Percentiles rank a stretch among this genome's conserved stretches.
phyloP scores from a whole-genome alignment of 2,888 invertebrate species.

The Eremobia ochroleuca region DNA sequence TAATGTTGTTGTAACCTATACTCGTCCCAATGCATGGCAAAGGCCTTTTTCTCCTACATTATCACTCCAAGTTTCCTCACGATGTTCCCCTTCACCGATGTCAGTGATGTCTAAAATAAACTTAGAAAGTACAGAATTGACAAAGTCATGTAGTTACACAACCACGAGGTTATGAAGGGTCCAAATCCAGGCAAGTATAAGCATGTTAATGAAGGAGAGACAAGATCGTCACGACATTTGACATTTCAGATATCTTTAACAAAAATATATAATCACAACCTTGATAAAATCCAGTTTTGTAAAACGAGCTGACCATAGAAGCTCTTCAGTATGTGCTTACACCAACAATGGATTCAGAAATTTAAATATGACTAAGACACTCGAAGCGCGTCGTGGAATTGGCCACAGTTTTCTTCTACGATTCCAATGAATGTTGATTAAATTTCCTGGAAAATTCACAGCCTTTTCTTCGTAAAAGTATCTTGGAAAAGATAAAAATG shows the following conservation, averaged over 20 bases:
- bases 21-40: no score
- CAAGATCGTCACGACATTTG: neutral
- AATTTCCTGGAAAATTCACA: constrained; percentile 42
- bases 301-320: constrained; percentile 3
- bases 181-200: neutral
- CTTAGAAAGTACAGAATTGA: neutral
- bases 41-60: neutral
- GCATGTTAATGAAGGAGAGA: neutral
- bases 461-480: constrained; percentile 20
- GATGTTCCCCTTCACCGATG: neutral
- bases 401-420: constrained; percentile 8
- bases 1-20: no score
- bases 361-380: constrained; percentile 39
- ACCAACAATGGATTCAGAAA: constrained; percentile 24
- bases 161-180: neutral
- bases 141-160: neutral
- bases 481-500: constrained; percentile 25
- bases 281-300: neutral
- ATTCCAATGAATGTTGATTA: constrained; percentile 38
- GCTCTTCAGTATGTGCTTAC: constrained; percentile 24
- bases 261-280: neutral
- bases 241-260: neutral
- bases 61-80: neutral
- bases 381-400: constrained; percentile 16
- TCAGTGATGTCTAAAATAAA: neutral